These are phyloP conservation scores for Proisotoma minuta DNA, from an alignment of 2,888 invertebrate species.

Conservation along the genomic window DNA sequence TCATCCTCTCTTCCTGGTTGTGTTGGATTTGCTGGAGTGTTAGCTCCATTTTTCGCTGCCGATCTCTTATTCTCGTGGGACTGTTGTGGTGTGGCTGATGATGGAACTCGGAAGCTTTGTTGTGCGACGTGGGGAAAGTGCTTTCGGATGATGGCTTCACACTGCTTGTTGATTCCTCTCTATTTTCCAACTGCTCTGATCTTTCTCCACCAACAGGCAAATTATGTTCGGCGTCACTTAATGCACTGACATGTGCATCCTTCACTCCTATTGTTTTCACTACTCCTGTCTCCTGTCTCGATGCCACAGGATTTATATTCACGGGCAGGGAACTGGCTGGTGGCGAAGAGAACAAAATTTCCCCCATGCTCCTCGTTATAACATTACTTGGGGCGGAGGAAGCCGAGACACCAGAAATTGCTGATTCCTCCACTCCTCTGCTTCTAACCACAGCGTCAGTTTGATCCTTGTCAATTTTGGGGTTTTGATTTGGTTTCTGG, in stretches of 20 bases:
- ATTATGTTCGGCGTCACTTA: neutral
- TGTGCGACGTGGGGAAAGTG: neutral
- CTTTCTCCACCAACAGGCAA: neutral
- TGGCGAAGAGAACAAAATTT: slow-evolving; percentile 43
- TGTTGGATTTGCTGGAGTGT: slow-evolving; percentile 11
- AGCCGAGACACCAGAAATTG: too few species aligned
- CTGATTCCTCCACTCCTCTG: neutral
- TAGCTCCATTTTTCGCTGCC: slow-evolving; percentile 10
- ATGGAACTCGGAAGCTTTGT: neutral
- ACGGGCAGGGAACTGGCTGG: slow-evolving; percentile 14
- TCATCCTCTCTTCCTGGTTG: slow-evolving; percentile 4
- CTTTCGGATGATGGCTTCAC: neutral
- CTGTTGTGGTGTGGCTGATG: neutral
- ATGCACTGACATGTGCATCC: neutral
- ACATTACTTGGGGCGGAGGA: slow-evolving; percentile 10
- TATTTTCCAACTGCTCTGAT: neutral
- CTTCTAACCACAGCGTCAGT: neutral
- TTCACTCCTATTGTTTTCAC: too few species aligned
- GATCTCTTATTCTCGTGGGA: slow-evolving; percentile 8
- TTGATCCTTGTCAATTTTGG: neutral
- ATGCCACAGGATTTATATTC: neutral
- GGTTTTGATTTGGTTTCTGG: neutral
- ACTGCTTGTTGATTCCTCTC: neutral
- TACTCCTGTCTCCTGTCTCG: neutral
- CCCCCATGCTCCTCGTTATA: slow-evolving; percentile 36